Conservation (phyloP, 2,888 invertebrate genomes). For the Amphipyra tragopoginis region DNA sequence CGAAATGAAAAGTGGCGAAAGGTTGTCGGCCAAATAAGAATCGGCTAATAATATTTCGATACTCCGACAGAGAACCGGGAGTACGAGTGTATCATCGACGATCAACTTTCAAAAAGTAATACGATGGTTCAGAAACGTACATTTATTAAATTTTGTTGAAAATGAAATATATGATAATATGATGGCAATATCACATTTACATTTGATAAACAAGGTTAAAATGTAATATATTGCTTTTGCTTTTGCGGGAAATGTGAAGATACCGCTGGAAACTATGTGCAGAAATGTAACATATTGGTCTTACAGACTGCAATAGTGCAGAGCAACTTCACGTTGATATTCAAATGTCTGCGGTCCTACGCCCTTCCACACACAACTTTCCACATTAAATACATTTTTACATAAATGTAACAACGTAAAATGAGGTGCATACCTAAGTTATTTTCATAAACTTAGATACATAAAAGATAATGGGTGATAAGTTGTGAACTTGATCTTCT, state of each 20-base stretch:
- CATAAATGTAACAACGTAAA: too few species aligned
- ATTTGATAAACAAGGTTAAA: neutral
- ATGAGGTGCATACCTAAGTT: too few species aligned
- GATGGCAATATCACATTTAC: constrained; percentile 1
- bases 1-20: too few species aligned
- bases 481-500: too few species aligned
- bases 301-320: constrained; percentile 1
- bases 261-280: neutral
- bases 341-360: neutral
- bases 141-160: constrained; percentile 4
- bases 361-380: neutral
- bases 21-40: too few species aligned
- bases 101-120: constrained; percentile 25
- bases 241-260: neutral
- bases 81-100: too few species aligned
- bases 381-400: too few species aligned
- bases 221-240: neutral
- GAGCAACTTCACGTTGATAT: neutral
- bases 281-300: neutral
- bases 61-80: too few species aligned
- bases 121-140: constrained; percentile 3
- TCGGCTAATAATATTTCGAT: too few species aligned
- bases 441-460: too few species aligned
- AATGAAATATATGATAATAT: neutral
- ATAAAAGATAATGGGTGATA: too few species aligned